Evolutionary conservation across 2,113 vertebrate species (phyloP).

Genomic region (Rissa tridactyla): DNA sequence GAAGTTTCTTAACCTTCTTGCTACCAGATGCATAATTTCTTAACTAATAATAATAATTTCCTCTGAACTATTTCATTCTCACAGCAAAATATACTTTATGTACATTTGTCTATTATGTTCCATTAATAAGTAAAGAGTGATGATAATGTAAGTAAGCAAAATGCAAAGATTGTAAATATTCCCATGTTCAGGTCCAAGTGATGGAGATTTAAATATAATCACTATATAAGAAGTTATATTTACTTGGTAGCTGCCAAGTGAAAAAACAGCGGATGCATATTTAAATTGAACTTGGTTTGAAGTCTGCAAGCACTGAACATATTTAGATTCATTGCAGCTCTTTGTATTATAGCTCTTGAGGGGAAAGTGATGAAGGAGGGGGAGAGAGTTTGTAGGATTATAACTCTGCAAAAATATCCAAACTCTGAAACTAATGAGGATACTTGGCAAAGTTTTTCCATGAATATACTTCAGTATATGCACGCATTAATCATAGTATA

Average conservation of each 20-base stretch:
- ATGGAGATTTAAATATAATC: background rate
- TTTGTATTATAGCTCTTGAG: background rate
- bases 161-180: background rate
- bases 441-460: background rate
- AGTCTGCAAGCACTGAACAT: background rate
- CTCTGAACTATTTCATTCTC: background rate
- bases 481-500: background rate
- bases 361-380: background rate
- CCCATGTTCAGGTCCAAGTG: background rate
- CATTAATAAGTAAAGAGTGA: background rate
- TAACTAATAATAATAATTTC: background rate
- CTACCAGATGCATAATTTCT: background rate
- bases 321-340: background rate
- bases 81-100: background rate
- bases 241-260: background rate
- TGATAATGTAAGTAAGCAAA: background rate
- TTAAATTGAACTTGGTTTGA: background rate
- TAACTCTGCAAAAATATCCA: background rate
- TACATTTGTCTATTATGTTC: background rate
- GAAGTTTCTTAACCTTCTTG: background rate
- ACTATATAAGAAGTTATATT: background rate
- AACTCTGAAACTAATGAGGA: background rate
- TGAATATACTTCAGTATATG: background rate
- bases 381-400: background rate
- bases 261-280: background rate